Percentiles rank a stretch among this genome's conserved stretches.
Conservation (phyloP, 1,140 invertebrate genomes). For the Thaumetopoea pityocampa region DNA sequence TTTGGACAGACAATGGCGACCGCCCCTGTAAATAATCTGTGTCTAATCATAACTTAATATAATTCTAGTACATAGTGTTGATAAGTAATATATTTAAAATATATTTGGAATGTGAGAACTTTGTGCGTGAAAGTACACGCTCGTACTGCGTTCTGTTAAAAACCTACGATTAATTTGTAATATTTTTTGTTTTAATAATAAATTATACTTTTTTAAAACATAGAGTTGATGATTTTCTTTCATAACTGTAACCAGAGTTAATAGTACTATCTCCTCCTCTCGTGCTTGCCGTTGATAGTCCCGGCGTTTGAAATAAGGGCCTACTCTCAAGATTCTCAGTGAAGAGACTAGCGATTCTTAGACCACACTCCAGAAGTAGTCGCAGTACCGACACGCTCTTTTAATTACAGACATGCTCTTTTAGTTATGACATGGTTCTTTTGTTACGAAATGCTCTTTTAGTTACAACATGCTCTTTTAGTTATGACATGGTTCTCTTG, state of each 20-base stretch:
- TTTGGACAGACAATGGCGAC: constrained; percentile 34
- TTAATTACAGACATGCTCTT: too few species aligned
- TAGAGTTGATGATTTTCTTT: constrained; percentile 10
- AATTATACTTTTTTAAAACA: constrained; percentile 68
- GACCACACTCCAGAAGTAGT: too few species aligned
- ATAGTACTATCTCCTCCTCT: too few species aligned
- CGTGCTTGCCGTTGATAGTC: not conserved
- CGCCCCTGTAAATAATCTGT: constrained; percentile 53
- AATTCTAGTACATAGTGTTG: constrained; percentile 37
- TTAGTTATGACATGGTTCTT: too few species aligned
- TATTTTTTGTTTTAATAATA: constrained; percentile 68
- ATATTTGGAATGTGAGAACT: constrained; percentile 27
- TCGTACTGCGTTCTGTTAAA: constrained; percentile 43
- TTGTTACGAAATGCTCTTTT: too few species aligned
- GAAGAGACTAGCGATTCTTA: too few species aligned
- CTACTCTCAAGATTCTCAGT: too few species aligned
- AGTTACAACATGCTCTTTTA: too few species aligned
- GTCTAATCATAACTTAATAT: constrained; percentile 60
- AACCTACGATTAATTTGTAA: constrained; percentile 60
- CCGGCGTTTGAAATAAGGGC: too few species aligned
- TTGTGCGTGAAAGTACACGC: constrained; percentile 39
- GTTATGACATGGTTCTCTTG: too few species aligned
- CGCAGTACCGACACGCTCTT: too few species aligned
- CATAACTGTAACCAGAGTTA: constrained; percentile 1
- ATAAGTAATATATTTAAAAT: constrained; percentile 45